Evolutionary conservation across 1,140 invertebrate genomes (phyloP), one percentile per base, ranked within the genome.

Genomic region (Pogonomyrmex californicus): DNA sequence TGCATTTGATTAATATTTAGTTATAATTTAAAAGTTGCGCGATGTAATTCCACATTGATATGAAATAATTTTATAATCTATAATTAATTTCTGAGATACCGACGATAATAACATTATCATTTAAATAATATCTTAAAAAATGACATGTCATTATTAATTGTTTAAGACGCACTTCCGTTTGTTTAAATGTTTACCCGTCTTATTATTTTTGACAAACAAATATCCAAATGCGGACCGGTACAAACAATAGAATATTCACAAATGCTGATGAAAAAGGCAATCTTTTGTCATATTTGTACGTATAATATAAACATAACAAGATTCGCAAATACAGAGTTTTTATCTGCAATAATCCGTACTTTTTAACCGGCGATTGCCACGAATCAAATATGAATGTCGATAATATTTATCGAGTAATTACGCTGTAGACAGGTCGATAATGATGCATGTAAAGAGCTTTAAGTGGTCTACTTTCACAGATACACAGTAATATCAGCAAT

Each of bases 181-280:
- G 23, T 23, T 23, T 23, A 23, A 23, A 23, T 23, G 23, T 23
- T 23, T 23, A 23, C 23, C 23, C 23, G 23, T 23, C 0, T 23
- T 23, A 23, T 23, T 23, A 23, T 23, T 23, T 23, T 23, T 23
- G 23, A 23, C 23, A 14, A 62, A n/a, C 23, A 47, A 14, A n/a
- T 44, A 1, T 63, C 44, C 44, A 62, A 76, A 76, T 9, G 23
- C 2, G 33, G n/a, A 62, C 36, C 2, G 62, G 41, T 65, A 65
- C 38, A 65, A 65, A 65, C 7, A 41, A 41, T 65, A 41, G 38
- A 47, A 68, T 30, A 68, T 68, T 47, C 47, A 68, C 65, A 68
- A 47, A 44, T 1, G 4, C n/a, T 0, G 44, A 62, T 75, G 49
- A 75, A 60, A 75, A 60, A 12, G 4, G 12, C 23, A 1, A 44